Evolutionary conservation across 23 tunicate genomes (phyloP).

Genomic region (Corella eumyota): DNA sequence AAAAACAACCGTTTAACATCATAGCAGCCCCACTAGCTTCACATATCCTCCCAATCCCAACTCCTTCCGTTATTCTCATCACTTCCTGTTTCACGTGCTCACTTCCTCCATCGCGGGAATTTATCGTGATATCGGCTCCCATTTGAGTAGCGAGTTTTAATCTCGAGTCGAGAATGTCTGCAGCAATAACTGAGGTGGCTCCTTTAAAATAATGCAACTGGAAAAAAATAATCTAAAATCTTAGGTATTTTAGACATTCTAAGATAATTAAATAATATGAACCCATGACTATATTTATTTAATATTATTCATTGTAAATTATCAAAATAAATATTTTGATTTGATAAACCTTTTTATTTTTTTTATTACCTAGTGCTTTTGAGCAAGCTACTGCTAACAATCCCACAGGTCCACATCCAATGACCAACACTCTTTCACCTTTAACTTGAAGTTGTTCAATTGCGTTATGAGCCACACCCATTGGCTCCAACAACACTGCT

Average conservation of each 20-base stretch:
- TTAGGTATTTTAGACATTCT: no score
- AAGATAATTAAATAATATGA: no score
- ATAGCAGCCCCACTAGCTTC: conserved; percentile 77
- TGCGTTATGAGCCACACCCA: conserved; percentile 98
- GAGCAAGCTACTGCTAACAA: conserved; percentile 89
- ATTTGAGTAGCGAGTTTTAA: conserved; percentile 61
- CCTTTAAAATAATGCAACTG: conserved; percentile 12
- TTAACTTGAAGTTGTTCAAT: conserved; percentile 70
- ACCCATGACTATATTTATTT: no score
- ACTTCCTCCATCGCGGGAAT: conserved; percentile 34
- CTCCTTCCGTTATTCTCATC: conserved; percentile 67
- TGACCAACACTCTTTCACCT: conserved; percentile 76
- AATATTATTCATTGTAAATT: no score
- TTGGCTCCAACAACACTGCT: conserved; percentile 91
- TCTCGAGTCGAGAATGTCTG: conserved; percentile 49
- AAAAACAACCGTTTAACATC: conserved; percentile 77
- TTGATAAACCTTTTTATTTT: no score
- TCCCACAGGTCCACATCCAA: conserved; percentile 99
- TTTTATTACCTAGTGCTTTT: conserved; percentile 76
- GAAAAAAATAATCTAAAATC: not conserved
- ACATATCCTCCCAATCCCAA: conserved; percentile 89
- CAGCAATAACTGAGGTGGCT: conserved; percentile 60
- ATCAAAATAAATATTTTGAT: no score
- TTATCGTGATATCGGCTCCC: conserved; percentile 76
- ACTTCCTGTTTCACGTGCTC: conserved; percentile 43